phyloP scores from a whole-genome alignment of 2,888 invertebrate species.

The Hanleya hanleyi region DNA sequence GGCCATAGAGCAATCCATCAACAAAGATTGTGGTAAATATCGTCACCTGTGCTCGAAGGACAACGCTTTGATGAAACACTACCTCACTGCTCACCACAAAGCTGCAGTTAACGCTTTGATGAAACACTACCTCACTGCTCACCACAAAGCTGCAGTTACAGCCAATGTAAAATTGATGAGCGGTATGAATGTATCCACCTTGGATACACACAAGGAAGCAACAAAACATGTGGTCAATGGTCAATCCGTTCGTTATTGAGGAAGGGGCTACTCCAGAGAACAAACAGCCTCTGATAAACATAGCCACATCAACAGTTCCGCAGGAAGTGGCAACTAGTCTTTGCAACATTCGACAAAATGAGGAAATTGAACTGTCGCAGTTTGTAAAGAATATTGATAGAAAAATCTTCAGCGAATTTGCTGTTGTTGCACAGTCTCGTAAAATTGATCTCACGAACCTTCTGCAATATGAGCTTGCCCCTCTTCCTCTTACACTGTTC shows the following conservation, averaged over 20 bases:
- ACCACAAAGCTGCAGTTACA: conserved; percentile 18
- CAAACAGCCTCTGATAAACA: conserved; percentile 15
- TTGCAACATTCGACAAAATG: not conserved
- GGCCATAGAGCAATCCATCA: conserved; percentile 21
- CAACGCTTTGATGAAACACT: conserved; percentile 18
- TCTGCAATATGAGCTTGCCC: too few relatives aligned
- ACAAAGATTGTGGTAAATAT: conserved; percentile 24
- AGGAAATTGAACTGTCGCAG: not conserved
- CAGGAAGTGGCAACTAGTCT: too few relatives aligned
- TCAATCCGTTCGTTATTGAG: conserved; percentile 22
- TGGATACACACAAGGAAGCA: conserved; percentile 7
- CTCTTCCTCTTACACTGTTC: too few relatives aligned
- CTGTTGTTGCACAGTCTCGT: too few relatives aligned
- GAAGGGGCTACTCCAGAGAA: conserved; percentile 10
- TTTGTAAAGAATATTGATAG: conserved; percentile 13
- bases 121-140: conserved; percentile 24
- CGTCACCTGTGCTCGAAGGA: conserved; percentile 18
- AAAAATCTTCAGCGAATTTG: too few relatives aligned
- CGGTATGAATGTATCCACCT: not conserved
- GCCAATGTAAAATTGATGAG: conserved; percentile 6
- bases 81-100: too few relatives aligned
- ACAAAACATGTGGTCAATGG: conserved; percentile 10
- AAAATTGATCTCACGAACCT: too few relatives aligned
- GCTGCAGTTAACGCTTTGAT: too few relatives aligned
- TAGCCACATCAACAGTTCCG: not conserved